Evolutionary conservation across 2,797 vertebrate genomes (phyloP).

Genomic region (Octomys mimax): DNA sequence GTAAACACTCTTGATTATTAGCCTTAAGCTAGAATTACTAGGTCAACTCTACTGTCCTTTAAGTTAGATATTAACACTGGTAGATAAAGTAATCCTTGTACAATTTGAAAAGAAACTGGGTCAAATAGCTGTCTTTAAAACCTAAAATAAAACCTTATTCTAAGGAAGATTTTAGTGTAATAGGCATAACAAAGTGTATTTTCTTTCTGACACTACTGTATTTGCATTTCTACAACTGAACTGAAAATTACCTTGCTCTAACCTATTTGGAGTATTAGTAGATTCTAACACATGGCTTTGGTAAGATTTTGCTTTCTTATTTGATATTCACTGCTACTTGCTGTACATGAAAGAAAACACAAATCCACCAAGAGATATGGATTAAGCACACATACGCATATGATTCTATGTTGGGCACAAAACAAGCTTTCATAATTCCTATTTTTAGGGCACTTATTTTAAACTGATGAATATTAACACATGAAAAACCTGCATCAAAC

Average conservation of each 20-base stretch:
- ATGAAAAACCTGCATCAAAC: slow-evolving; percentile 53
- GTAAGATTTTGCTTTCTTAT: slow-evolving; percentile 42
- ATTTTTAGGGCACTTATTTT: slow-evolving; percentile 58
- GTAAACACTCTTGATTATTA: slow-evolving; percentile 58
- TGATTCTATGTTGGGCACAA: neutral
- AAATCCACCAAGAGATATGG: neutral
- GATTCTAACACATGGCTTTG: neutral
- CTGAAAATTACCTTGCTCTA: slow-evolving; percentile 46
- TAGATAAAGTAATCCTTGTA: slow-evolving; percentile 62
- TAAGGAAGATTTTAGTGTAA: slow-evolving; percentile 55
- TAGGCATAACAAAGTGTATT: slow-evolving; percentile 41
- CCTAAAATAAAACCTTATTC: slow-evolving; percentile 40
- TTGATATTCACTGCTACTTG: slow-evolving; percentile 29
- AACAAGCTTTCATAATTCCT: slow-evolving; percentile 43
- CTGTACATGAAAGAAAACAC: slow-evolving; percentile 58
- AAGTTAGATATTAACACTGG: slow-evolving; percentile 44
- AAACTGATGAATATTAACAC: slow-evolving; percentile 57
- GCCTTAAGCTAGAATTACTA: slow-evolving; percentile 64
- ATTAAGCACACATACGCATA: neutral
- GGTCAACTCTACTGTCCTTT: slow-evolving; percentile 35
- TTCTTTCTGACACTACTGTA: neutral
- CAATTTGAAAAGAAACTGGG: slow-evolving; percentile 57
- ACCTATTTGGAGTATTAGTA: slow-evolving; percentile 25
- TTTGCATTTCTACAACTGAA: slow-evolving; percentile 50
- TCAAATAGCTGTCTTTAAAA: slow-evolving; percentile 64